phyloP scores from a whole-genome alignment of 2,113 vertebrate genomes.

The Mastomys coucha region DNA sequence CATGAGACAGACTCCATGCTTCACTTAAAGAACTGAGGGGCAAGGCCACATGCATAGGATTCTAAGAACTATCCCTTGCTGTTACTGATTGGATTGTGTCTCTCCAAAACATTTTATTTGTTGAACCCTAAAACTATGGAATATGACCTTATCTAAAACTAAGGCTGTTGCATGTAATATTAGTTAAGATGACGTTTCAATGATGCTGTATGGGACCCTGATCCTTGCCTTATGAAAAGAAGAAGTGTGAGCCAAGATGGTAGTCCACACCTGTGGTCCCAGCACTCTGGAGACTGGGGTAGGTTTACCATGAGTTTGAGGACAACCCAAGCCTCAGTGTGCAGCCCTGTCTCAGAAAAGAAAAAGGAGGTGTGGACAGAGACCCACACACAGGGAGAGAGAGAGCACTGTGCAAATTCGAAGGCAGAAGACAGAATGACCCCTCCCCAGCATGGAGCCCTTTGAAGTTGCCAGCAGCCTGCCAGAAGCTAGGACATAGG shows the following conservation, averaged over 20 bases:
- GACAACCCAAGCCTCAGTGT: background rate
- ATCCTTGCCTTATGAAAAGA: background rate
- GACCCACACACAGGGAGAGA: background rate
- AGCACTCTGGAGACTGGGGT: background rate
- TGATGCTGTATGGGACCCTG: background rate
- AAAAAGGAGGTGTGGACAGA: background rate
- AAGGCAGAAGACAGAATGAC: background rate
- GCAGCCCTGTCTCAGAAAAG: background rate
- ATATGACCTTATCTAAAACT: slow-evolving; percentile 2
- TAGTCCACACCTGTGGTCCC: background rate
- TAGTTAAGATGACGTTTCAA: background rate
- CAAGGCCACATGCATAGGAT: background rate
- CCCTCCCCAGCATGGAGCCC: background rate
- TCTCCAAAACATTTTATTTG: background rate
- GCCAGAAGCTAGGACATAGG: background rate
- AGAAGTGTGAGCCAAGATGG: background rate
- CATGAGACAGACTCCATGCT: background rate
- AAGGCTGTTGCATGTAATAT: background rate
- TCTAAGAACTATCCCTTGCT: background rate
- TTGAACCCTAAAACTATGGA: background rate
- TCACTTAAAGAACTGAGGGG: background rate
- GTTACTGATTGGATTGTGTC: background rate
- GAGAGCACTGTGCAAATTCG: background rate
- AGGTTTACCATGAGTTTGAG: background rate
- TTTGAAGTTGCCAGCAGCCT: background rate